A percentile compares a stretch with the other conserved stretches of the same genome.
phyloP scores from a whole-genome alignment of 2,113 vertebrate genomes.

The Cheirogaleus medius region DNA sequence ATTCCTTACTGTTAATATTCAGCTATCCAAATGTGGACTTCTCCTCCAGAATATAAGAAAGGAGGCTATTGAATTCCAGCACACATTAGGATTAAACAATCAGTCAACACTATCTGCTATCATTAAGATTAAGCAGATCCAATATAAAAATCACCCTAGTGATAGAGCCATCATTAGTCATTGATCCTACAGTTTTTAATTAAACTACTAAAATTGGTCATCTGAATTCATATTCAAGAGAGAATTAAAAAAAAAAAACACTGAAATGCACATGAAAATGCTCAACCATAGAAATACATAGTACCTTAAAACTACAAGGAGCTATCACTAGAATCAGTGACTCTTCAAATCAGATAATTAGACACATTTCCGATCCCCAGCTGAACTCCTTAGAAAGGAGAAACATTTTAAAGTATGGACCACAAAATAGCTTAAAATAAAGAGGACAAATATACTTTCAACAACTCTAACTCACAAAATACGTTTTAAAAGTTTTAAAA shows the following conservation, averaged over 20 bases:
- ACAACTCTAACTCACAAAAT: slow-evolving; percentile 3
- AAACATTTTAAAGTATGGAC: background rate
- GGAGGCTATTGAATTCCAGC: background rate
- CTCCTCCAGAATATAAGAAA: background rate
- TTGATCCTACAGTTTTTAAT: slow-evolving; percentile 55
- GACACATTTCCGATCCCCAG: background rate
- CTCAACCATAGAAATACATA: background rate
- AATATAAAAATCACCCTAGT: slow-evolving; percentile 53
- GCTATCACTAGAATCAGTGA: background rate
- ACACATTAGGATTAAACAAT: slow-evolving; percentile 35
- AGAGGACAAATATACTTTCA: background rate
- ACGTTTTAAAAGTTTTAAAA: background rate
- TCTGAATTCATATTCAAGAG: background rate
- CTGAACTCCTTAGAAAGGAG: background rate
- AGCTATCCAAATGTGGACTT: background rate
- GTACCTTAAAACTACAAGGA: background rate
- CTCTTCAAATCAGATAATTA: background rate
- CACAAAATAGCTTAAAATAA: background rate
- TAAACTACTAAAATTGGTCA: slow-evolving; percentile 25
- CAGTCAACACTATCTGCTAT: background rate
- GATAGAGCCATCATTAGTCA: slow-evolving; percentile 51
- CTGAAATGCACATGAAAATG: background rate
- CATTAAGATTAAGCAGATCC: slow-evolving; percentile 46
- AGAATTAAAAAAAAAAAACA: background rate
- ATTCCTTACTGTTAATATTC: background rate